Conservation (phyloP, 2,888 invertebrate genomes). For the Eristalinus aeneus region DNA sequence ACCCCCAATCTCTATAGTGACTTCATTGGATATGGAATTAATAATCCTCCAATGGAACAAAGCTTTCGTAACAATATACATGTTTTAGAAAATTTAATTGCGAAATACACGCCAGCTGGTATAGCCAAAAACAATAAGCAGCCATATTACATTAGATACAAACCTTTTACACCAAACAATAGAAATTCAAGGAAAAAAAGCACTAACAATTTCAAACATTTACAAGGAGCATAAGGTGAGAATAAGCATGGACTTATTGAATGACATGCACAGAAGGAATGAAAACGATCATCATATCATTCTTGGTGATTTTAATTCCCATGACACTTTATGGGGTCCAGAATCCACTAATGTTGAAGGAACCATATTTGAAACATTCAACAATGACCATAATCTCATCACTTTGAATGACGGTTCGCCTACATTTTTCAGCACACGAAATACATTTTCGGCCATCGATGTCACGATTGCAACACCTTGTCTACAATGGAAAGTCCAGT, state of each 20-base stretch:
- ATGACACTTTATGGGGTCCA: conserved; percentile 7
- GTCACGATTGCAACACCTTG: neutral
- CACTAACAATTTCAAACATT: neutral
- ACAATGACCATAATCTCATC: neutral
- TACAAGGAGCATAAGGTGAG: conserved; percentile 1
- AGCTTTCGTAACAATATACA: conserved; percentile 23
- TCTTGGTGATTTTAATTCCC: neutral
- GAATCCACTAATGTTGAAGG: neutral
- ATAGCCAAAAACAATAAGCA: neutral
- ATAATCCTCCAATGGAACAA: conserved; percentile 40
- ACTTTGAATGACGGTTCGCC: conserved; percentile 10
- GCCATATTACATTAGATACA: neutral
- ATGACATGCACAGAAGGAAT: neutral
- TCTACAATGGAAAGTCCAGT: too few species aligned
- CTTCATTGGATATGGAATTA: too few species aligned
- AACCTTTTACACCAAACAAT: conserved; percentile 7
- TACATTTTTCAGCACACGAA: conserved; percentile 13
- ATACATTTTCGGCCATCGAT: conserved; percentile 8
- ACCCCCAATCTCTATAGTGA: too few species aligned
- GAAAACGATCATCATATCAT: conserved; percentile 4
- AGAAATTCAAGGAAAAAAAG: neutral
- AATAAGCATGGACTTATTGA: neutral
- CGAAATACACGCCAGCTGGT: conserved; percentile 9
- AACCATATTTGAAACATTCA: neutral
- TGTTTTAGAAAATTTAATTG: conserved; percentile 2